Percentiles rank a stretch among this genome's conserved stretches.
phyloP scores from a whole-genome alignment of 1,140 invertebrate genomes.

The Venustaconcha ellipsiformis region DNA sequence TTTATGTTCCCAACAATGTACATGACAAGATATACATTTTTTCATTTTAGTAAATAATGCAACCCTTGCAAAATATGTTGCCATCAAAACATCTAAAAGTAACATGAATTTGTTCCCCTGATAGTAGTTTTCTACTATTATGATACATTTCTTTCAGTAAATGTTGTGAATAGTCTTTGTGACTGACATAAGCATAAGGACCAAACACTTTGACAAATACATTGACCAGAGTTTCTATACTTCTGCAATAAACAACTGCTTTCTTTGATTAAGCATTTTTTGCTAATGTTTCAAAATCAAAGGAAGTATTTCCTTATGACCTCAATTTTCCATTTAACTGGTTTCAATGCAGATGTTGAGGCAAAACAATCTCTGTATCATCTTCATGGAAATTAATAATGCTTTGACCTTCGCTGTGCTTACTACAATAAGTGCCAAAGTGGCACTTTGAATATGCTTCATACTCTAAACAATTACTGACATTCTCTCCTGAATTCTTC shows the following conservation, averaged over 20 bases:
- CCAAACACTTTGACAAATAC: background rate
- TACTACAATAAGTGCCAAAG: conserved; percentile 3
- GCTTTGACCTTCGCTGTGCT: conserved; percentile 2
- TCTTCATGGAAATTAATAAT: conserved; percentile 2
- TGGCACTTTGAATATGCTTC: conserved; percentile 1
- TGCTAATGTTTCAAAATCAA: conserved; percentile 4
- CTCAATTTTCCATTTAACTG: background rate
- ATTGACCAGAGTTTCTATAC: conserved; percentile 8
- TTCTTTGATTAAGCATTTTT: conserved; percentile 1
- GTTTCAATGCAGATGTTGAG: conserved; percentile 8
- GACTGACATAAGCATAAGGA: conserved; percentile 1
- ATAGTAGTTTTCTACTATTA: conserved; percentile 7
- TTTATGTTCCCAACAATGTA: conserved; percentile 7
- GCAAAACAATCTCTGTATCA: conserved; percentile 6
- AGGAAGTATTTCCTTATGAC: background rate
- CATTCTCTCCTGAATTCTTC: conserved; percentile 24
- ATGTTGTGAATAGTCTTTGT: background rate
- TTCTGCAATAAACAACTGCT: conserved; percentile 12
- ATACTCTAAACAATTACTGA: background rate
- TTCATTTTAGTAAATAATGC: background rate
- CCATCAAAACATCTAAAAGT: conserved; percentile 1
- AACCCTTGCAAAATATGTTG: conserved; percentile 9
- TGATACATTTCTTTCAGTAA: conserved; percentile 24
- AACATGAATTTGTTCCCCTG: conserved; percentile 14
- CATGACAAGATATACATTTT: background rate